Evolutionary conservation across 2,113 vertebrate species (phyloP), one percentile per base, ranked within the genome.

Genomic region (Hippocampus zosterae): DNA sequence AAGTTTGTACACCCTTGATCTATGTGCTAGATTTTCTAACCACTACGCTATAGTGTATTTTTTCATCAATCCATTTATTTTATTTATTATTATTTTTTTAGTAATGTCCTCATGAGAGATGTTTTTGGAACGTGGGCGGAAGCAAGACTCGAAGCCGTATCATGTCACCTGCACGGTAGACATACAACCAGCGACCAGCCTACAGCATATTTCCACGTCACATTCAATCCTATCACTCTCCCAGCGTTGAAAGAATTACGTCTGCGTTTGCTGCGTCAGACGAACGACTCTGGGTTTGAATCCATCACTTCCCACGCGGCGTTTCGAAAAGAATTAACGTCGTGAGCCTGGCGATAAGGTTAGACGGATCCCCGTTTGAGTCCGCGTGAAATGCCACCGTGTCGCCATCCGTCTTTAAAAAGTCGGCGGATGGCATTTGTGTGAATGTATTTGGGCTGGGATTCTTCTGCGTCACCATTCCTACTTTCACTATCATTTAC

Each of bases 401-500:
- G 74, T 68, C 73, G 2, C 71, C 60, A 73, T 79, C 75, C 79
- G 57, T 60, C 67, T 71, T 72, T 40, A 69, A 73, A 40, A 72
- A 75, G 76, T 67, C 74, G 15, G 2, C 42, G 29, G 56, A 53
- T 1, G 0, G 18, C 61, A 72, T 80, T 73, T 74, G 64, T 67
- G 53, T 44, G 68, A 75, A 72, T 67, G 65, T 21, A 64, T 40
- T 79, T 83, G 74, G 60, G 65, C 67, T 40, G 55, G 68, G 65
- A 55, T 71, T 76, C 70, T 41, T 67, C 53, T 66, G 33, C 29
- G 71, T 44, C 72, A 29, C 70, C 56, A 66, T 79, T 29, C 72
- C 72, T 53, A 56, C 63, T 86, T 82, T 74, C 48, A 56, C 70
- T 73, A 55, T 83, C 88, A 87, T 86, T 87, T 84, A 87, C 86